These are phyloP conservation scores for Calameuta filiformis DNA, from an alignment of 2,888 invertebrate species.

Conservation along the genomic window DNA sequence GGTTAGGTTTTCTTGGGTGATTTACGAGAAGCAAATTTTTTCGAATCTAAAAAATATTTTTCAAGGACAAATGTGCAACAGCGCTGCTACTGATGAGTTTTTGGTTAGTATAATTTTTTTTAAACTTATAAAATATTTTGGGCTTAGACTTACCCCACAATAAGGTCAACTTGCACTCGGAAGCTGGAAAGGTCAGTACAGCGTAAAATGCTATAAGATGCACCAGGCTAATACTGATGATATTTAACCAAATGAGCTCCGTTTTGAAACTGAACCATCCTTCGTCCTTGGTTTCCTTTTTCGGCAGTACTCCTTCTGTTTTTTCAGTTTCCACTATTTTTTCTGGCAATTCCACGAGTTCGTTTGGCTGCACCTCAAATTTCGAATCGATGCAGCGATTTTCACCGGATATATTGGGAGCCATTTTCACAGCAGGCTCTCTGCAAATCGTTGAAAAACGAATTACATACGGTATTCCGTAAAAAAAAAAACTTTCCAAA, in stretches of 20 bases:
- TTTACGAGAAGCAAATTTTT: not conserved
- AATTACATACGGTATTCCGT: not conserved
- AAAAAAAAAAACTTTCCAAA: not conserved
- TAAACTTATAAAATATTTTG: not conserved
- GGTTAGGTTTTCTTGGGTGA: not conserved
- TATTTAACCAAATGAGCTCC: conserved; percentile 72
- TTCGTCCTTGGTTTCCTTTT: conserved; percentile 30
- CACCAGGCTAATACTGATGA: conserved; percentile 68
- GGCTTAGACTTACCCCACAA: conserved; percentile 70
- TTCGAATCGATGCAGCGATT: conserved; percentile 6
- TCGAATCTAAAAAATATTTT: not conserved
- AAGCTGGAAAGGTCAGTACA: conserved; percentile 54
- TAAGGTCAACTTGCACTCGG: conserved; percentile 62
- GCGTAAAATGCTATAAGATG: conserved; percentile 66
- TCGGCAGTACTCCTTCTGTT: conserved; percentile 14
- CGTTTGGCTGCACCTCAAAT: conserved; percentile 6
- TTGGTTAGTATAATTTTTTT: not conserved
- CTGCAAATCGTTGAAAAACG: not conserved
- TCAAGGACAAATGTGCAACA: not conserved
- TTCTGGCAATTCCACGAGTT: not conserved
- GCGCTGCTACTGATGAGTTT: not conserved
- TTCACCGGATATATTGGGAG: conserved; percentile 17
- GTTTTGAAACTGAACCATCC: conserved; percentile 67
- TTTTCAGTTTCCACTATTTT: not conserved
- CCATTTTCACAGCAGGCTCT: conserved; percentile 10